phyloP scores from a whole-genome alignment of 2,113 vertebrate species.

The Plestiodon gilberti region DNA sequence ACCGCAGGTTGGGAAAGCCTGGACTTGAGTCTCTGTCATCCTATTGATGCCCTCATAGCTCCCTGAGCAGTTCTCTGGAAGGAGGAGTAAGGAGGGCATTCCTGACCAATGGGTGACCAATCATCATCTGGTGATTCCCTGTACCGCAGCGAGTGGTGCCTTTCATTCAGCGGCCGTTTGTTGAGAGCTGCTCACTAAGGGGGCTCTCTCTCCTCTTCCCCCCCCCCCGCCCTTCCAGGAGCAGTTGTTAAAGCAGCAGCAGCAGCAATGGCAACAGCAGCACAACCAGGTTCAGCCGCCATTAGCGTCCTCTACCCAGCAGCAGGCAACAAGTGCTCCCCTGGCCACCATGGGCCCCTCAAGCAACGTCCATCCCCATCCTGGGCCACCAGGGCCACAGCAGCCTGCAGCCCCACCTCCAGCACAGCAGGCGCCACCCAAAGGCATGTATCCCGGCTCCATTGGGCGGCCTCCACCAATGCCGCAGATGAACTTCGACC shows the following conservation, averaged over 20 bases:
- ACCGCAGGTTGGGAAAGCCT: too few species aligned
- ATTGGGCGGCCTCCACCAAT: conserved; percentile 88
- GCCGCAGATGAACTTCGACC: conserved; percentile 89
- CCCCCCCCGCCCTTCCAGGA: conserved; percentile 72
- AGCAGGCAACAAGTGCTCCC: conserved; percentile 63
- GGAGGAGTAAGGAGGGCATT: too few species aligned
- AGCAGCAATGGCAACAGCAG: conserved; percentile 66
- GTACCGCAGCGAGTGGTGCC: rapidly evolving
- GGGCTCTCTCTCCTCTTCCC: neutral
- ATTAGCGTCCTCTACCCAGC: conserved; percentile 75
- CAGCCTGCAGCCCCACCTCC: conserved; percentile 70
- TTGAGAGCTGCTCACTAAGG: too few species aligned
- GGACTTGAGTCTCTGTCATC: neutral
- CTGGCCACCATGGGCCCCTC: conserved; percentile 47
- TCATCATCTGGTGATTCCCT: too few species aligned
- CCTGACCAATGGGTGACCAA: too few species aligned
- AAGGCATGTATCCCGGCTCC: conserved; percentile 82
- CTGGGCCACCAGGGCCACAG: conserved; percentile 71
- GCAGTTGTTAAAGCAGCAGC: conserved; percentile 88
- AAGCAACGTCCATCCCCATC: conserved; percentile 17
- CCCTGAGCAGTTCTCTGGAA: neutral
- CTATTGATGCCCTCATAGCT: neutral
- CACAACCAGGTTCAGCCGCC: conserved; percentile 73
- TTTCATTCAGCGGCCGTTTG: too few species aligned
- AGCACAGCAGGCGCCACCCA: conserved; percentile 66